Evolutionary conservation across 2,888 invertebrate species (phyloP), one percentile per base, ranked within the genome.

Genomic region (Drosophila neotestacea): DNA sequence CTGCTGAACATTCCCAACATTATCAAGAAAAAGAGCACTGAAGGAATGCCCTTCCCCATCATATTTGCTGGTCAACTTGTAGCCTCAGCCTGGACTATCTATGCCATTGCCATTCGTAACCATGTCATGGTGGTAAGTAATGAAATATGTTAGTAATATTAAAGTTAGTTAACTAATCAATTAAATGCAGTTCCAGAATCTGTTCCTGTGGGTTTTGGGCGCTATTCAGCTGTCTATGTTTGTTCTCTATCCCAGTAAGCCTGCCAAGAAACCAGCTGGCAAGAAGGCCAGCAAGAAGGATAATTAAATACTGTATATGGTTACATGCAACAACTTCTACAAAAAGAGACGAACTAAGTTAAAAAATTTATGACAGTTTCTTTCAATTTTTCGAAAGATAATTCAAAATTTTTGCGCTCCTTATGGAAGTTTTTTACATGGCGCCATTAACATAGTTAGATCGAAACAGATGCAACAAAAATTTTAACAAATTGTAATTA

Each of bases 11-110:
- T 96, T 87, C 96, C 94, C 79, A 94, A 96, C 64, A 96, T 98
- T 60, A 95, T 98, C 36, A 93, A 93, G 88, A 96, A 96, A 13
- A 95, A 96, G 93, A 97, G 96, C 91, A 97, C 98, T 0, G 97
- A 96, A 70, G 95, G 95, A 39, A 94, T 99, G 92, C 98, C 98
- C 5, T 97, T 98, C 91, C 97, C 97, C 7, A 94, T 98, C 66
- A 97, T 98, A 86, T 92, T 97, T 38, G 95, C 96, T 79, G 97
- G 96, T 74, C 94, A 97, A 34, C 88, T 97, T 6, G 97, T 98
- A n/a, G 77, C 90, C 16, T 69, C 81, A 4, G 81, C 91, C 11
- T 93, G 93, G 93, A 77, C 90, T 46, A 32, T 90, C 1, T 92
- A 93, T 68, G 93, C 91, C 2, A 67, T 92, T 16, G 91, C 92